These are phyloP conservation scores for Diogma glabrata DNA, from an alignment of 2,888 invertebrate genomes.

Conservation along the genomic window DNA sequence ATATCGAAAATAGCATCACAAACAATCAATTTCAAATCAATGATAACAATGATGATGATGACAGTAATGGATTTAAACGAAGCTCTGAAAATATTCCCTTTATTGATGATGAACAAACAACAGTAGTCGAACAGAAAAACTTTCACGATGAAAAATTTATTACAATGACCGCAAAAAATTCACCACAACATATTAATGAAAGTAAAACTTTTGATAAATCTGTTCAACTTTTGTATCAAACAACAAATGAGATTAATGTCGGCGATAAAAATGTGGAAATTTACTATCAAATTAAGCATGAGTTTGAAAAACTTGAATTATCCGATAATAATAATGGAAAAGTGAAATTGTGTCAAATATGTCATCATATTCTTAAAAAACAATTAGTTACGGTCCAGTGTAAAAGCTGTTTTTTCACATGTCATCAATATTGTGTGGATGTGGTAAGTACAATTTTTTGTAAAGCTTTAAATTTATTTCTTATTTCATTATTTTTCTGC, in stretches of 20 bases:
- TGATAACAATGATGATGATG: background rate
- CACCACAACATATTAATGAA: background rate
- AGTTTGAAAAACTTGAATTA: conserved; percentile 10
- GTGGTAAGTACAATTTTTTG: conserved; percentile 5
- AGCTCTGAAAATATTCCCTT: conserved; percentile 14
- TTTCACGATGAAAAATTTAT: conserved; percentile 11
- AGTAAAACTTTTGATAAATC: conserved; percentile 14
- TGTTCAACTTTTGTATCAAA: conserved; percentile 14
- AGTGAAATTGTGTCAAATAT: conserved; percentile 14
- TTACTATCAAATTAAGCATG: conserved; percentile 10
- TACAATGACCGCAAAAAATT: conserved; percentile 10
- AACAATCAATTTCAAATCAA: background rate
- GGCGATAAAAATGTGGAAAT: too few relatives aligned
- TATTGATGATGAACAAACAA: conserved; percentile 12
- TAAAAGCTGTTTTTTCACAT: conserved; percentile 4
- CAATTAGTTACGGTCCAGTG: background rate
- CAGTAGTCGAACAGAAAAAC: background rate
- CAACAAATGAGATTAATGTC: conserved; percentile 8
- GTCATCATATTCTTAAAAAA: conserved; percentile 8
- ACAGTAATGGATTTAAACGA: conserved; percentile 8
- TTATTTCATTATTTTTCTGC: background rate
- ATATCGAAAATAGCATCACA: conserved; percentile 10
- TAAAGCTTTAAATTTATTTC: background rate
- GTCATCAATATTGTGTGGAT: conserved; percentile 5
- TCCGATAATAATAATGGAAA: conserved; percentile 2